Evolutionary conservation across 2,888 invertebrate species (phyloP).

Genomic region (Drosophila seclusa): DNA sequence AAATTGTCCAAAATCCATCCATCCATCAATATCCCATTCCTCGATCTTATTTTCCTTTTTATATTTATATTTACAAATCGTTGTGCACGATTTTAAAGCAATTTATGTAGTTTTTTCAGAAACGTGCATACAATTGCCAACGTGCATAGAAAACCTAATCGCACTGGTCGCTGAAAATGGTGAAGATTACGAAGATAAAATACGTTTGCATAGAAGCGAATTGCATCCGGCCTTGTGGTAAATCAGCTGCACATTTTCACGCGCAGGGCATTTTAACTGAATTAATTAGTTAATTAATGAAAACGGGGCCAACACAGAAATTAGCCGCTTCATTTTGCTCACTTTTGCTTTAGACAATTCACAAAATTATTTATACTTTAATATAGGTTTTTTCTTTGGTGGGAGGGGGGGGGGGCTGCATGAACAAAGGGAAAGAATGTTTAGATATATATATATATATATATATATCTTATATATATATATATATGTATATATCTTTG

Average conservation of each 20-base stretch:
- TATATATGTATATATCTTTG: not conserved
- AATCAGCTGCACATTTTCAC: slow-evolving; percentile 69
- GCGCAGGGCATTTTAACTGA: slow-evolving; percentile 36
- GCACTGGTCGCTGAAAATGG: slow-evolving; percentile 88
- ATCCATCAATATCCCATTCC: not conserved
- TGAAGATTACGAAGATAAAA: slow-evolving; percentile 89
- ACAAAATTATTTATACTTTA: not conserved
- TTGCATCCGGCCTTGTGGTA: slow-evolving; percentile 85
- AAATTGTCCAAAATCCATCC: not conserved
- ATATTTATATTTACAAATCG: slow-evolving; percentile 62
- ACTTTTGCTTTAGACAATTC: not conserved
- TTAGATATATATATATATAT: not conserved
- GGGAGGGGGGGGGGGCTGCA: not conserved
- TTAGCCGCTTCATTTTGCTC: not conserved
- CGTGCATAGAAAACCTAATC: slow-evolving; percentile 86
- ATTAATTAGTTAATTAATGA: not conserved
- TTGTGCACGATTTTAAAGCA: slow-evolving; percentile 83
- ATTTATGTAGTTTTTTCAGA: slow-evolving; percentile 86
- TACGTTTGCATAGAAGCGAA: slow-evolving; percentile 85
- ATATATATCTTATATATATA: not conserved
- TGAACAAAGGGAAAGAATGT: not conserved
- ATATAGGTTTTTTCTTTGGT: not conserved
- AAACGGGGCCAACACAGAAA: not conserved
- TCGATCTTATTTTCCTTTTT: slow-evolving; percentile 47
- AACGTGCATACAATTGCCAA: slow-evolving; percentile 84